Percentiles rank a stretch among this genome's conserved stretches.
These are phyloP conservation scores for Chamaetylas fuelleborni DNA, from an alignment of 2,113 vertebrate genomes.

Conservation along the genomic window DNA sequence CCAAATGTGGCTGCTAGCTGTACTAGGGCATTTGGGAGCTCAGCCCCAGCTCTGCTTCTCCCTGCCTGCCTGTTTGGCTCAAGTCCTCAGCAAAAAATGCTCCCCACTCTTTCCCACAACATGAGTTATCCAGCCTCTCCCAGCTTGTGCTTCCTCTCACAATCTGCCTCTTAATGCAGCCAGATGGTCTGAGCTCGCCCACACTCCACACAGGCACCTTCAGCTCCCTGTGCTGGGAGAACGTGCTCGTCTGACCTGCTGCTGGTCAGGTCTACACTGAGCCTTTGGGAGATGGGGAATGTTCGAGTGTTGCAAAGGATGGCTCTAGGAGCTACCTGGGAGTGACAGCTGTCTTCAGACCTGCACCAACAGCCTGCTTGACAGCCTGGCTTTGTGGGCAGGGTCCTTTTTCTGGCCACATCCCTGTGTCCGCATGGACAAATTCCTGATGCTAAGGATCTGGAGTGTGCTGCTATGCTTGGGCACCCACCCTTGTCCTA, in stretches of 20 bases:
- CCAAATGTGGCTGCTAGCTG: neutral
- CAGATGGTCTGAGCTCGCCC: constrained; percentile 51
- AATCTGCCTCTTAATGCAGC: constrained; percentile 21
- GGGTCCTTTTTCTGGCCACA: neutral
- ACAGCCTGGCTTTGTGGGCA: neutral
- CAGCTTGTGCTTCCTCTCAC: constrained; percentile 39
- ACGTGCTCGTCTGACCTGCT: neutral
- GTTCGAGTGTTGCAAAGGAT: fast-evolving
- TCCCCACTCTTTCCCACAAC: neutral
- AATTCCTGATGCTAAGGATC: neutral
- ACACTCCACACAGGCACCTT: neutral
- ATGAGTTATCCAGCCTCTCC: neutral
- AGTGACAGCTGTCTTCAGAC: neutral
- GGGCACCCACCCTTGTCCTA: neutral
- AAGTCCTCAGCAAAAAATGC: neutral
- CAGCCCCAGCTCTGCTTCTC: neutral
- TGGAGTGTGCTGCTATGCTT: neutral
- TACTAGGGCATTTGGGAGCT: neutral
- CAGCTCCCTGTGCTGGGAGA: neutral
- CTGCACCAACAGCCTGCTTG: neutral
- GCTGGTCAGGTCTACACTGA: neutral
- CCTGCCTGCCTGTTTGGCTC: neutral
- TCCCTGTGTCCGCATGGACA: fast-evolving
- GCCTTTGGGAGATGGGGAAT: neutral
- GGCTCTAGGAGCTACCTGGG: neutral